Conservation (phyloP, 92 coral and sea anemone species). For the Umimayanthus chanpuru region DNA sequence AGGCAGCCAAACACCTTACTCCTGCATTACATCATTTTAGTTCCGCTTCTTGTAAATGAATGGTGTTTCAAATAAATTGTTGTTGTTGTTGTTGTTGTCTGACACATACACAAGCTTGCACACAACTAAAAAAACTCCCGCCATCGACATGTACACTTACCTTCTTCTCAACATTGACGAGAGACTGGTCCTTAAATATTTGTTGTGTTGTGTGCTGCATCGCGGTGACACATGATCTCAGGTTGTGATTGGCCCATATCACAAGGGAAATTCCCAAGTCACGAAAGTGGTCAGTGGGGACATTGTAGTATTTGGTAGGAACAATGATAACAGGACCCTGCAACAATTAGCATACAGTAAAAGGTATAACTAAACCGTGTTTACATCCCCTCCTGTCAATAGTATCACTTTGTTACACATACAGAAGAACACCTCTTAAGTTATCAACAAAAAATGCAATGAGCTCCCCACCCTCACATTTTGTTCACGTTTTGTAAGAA, state of each 20-base stretch:
- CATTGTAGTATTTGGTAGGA: conserved; percentile 95
- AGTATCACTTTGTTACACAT: neutral
- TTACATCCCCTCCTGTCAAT: neutral
- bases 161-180: conserved; percentile 92
- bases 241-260: conserved; percentile 99
- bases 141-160: conserved; percentile 40
- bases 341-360: neutral
- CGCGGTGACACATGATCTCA: conserved; percentile 91
- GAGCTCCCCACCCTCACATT: no score
- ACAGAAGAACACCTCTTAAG: no score
- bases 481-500: no score
- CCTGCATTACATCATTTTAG: no score
- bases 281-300: conserved; percentile 93
- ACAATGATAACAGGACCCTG: conserved; percentile 98
- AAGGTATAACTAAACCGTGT: neutral
- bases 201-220: conserved; percentile 92
- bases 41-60: no score
- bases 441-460: neutral
- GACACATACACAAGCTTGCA: neutral
- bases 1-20: no score
- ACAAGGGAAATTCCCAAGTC: conserved; percentile 92
- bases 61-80: no score
- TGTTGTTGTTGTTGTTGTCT: no score
- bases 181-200: conserved; percentile 92
- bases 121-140: neutral